Base-by-base conservation (phyloP, 2,797 vertebrate genomes). In the Sebastes diploproa region DNA sequence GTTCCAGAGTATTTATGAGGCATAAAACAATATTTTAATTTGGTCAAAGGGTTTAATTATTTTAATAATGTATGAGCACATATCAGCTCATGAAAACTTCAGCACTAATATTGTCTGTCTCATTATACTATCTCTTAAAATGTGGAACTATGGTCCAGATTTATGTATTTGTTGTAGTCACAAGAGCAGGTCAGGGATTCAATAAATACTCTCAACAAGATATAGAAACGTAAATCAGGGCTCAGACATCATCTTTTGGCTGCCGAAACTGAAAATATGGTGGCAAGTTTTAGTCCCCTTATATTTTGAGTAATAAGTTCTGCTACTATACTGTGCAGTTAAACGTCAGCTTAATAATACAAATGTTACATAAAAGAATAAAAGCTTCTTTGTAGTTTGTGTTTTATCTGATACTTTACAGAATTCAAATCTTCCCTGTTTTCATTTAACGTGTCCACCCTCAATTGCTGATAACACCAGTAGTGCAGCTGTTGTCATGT, bases 1-100 rank as follows among this genome's bases (percentile, higher is more conserved):
- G 55, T 86, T 85, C 77, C 58, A 54, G 54, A 77, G 59, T 86
- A 76, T 87, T 91, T 87, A 90, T 82, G 71, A 87, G 82, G 82
- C 88, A 88, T 88, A 84, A 86, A 88, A 91, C 73, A 87, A 89
- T 87, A 72, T 88, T 91, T 86, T 69, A 81, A 91, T 90, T 88
- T 86, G 70, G 62, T 72, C 50, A 79, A 68, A 86, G 74, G 76
- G 78, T 77, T 88, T 11, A 0, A 72, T 77, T 83, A 76, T 68
- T 77, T 86, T 74, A 36, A 78, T 85, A 36, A 83, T 71, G 55
- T 71, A 74, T 74, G 74, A 80, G 60, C 9, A 18, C 18, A n/a
- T 72, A 73, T 73, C 67, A 63, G 66, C 71, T 82, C 54, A 42
- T 83, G 66, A 83, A 88, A 84, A 66, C 34, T 62, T 32, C 69